A percentile compares a stretch with the other conserved stretches of the same genome.
phyloP scores from a whole-genome alignment of 2,113 vertebrate species.

The Halcyon senegalensis region DNA sequence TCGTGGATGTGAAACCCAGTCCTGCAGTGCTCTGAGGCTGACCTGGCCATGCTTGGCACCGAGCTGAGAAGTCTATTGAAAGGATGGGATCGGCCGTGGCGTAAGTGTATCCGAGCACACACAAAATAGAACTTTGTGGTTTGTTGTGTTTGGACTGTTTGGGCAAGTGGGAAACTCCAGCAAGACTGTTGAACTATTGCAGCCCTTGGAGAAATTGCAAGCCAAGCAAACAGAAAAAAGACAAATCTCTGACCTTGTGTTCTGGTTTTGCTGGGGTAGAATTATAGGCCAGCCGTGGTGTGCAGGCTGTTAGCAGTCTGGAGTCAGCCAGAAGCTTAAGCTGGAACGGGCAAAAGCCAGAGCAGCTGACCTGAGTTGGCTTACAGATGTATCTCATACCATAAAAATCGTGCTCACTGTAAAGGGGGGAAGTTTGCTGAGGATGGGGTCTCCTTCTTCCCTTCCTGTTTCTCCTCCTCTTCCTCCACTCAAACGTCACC shows the following conservation, averaged over 20 bases:
- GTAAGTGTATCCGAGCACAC: not conserved
- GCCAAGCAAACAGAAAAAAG: not conserved
- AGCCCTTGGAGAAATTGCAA: not conserved
- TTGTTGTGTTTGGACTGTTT: not conserved
- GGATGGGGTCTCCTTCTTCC: not conserved
- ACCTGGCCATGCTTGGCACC: not conserved
- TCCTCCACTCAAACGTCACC: not conserved
- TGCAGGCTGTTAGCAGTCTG: not conserved
- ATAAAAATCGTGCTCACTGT: not conserved
- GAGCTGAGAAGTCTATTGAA: not conserved
- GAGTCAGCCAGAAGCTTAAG: not conserved
- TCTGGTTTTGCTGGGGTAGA: not conserved
- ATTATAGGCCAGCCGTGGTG: not conserved
- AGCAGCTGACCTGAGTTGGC: not conserved
- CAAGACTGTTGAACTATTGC: not conserved
- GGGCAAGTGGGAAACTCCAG: not conserved
- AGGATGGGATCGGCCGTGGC: fast-evolving
- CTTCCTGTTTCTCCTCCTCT: not conserved
- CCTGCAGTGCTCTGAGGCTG: fast-evolving
- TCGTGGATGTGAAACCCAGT: not conserved
- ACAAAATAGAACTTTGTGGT: not conserved
- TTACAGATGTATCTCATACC: not conserved
- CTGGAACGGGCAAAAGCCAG: not conserved
- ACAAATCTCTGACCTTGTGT: not conserved
- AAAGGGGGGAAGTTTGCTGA: not conserved